Percentiles rank a stretch among this genome's conserved stretches.
Evolutionary conservation across 2,113 vertebrate genomes (phyloP).

Genomic region (Pelodiscus sinensis): DNA sequence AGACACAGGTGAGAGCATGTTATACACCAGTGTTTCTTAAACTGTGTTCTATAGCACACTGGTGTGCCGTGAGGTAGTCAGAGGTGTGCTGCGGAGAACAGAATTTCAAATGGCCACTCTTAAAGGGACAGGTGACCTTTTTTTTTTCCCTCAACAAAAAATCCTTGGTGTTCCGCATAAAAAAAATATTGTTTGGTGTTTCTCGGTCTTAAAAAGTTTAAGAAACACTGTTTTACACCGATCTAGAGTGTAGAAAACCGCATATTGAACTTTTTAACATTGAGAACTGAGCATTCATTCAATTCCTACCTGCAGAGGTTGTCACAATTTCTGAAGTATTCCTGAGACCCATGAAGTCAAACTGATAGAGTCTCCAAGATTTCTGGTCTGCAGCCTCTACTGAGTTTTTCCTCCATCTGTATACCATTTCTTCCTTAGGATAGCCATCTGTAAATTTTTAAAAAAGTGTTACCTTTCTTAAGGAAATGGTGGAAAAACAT

Average conservation of each 20-base stretch:
- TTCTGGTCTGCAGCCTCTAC: conserved; percentile 95
- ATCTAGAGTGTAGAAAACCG: neutral
- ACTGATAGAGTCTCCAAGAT: conserved; percentile 97
- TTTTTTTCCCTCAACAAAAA: too few species aligned
- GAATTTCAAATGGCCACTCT: too few species aligned
- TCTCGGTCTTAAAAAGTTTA: too few species aligned
- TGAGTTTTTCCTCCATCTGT: conserved; percentile 96
- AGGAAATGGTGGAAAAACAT: neutral
- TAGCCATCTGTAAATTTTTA: conserved; percentile 91
- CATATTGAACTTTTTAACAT: neutral
- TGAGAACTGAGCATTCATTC: neutral
- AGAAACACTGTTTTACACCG: too few species aligned
- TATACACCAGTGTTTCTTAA: neutral
- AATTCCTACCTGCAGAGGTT: conserved; percentile 89
- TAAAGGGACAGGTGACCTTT: too few species aligned
- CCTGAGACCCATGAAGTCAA: conserved; percentile 95
- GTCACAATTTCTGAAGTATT: conserved; percentile 91
- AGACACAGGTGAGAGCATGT: neutral
- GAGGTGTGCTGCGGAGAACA: too few species aligned
- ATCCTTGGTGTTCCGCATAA: too few species aligned
- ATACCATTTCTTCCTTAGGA: conserved; percentile 95
- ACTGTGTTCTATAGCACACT: too few species aligned
- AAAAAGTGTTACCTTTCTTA: neutral
- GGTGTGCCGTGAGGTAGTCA: too few species aligned
- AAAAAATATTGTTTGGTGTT: too few species aligned